These are phyloP conservation scores for Dynastes grantii DNA, from an alignment of 2,888 invertebrate species.

Conservation along the genomic window DNA sequence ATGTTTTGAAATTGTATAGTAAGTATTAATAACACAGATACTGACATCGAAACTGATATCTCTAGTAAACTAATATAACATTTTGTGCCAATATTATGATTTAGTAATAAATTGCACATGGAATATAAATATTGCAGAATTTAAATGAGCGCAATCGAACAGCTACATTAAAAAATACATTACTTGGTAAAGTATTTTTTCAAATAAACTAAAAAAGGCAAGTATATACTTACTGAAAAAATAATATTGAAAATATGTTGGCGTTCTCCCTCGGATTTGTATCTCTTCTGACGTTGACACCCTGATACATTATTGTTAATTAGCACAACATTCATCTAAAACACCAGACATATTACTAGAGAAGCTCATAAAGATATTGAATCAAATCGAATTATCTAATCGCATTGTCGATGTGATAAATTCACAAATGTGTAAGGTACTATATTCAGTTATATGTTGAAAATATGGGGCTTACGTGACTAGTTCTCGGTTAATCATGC, in stretches of 20 bases:
- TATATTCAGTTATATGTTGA: conserved; percentile 1
- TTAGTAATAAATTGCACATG: too few species aligned
- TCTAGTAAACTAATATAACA: too few species aligned
- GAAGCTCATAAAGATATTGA: conserved; percentile 5
- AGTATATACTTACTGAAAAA: conserved; percentile 54
- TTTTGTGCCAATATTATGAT: too few species aligned
- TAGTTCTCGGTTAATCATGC: conserved; percentile 1
- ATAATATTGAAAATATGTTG: conserved; percentile 52
- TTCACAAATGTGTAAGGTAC: conserved; percentile 7
- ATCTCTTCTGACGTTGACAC: conserved; percentile 40
- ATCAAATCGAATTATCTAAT: conserved; percentile 48
- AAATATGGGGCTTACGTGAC: conserved; percentile 25
- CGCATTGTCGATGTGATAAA: conserved; percentile 25
- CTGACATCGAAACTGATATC: too few species aligned
- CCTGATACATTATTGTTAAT: conserved; percentile 49
- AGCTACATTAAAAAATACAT: too few species aligned
- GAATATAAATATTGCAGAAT: too few species aligned
- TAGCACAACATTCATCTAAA: conserved; percentile 4
- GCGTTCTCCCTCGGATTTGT: conserved; percentile 56
- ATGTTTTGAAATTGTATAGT: too few species aligned
- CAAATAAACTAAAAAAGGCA: too few species aligned
- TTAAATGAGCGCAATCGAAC: too few species aligned
- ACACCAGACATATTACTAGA: conserved; percentile 19
- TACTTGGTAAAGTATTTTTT: too few species aligned
- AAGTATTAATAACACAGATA: too few species aligned